Base-by-base conservation (phyloP, 1,140 invertebrate genomes). In the Panagrolaimus sp. region DNA sequence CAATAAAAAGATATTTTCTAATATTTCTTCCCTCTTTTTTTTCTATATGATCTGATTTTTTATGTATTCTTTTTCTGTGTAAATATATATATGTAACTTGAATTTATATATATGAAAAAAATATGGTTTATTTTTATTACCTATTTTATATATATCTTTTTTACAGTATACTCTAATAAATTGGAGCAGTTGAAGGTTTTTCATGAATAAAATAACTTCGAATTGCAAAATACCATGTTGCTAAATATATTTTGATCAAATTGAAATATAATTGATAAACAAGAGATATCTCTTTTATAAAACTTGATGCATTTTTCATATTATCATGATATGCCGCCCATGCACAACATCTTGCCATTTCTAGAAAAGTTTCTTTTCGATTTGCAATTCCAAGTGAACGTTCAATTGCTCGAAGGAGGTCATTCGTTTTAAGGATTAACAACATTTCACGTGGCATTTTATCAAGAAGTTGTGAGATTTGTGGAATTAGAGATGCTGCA, bases 351-450 rank as follows among this genome's bases (percentile, higher is more conserved):
- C 51, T 20, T 23, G 51, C 51, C 51, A 57, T 57, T 16, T 80
- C 81, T 14, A 81, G 27, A 57, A 82, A 80, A 46, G 76, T 63
- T 67, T 81, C 80, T 43, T 71, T 66, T 14, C 77, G 67, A 16
- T 73, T 86, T 57, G 89, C 88, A 7, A 90, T 90, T 42, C 88
- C 87, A 9, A 96, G 84, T 9, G 90, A 89, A 70, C 89, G 87
- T 82, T 97, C 93, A 72, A 98, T 96, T 51, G 92, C 91, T 61
- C 94, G 87, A 63, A 98, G 89, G n/a, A 98, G 84, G 84, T 98
- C 95, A 81, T 98, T 98, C 0, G 95, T 98, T 85, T 97, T 97
- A n/a, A 98, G 87, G 72, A 98, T 89, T 0, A 98, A 86, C 43
- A 98, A 83, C 87, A 98, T 92, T 83, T 92, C 89, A 27, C 90